A percentile compares a stretch with the other conserved stretches of the same genome.
phyloP scores from a whole-genome alignment of 2,888 invertebrate genomes.

The Rhimphoctona megacephalus region DNA sequence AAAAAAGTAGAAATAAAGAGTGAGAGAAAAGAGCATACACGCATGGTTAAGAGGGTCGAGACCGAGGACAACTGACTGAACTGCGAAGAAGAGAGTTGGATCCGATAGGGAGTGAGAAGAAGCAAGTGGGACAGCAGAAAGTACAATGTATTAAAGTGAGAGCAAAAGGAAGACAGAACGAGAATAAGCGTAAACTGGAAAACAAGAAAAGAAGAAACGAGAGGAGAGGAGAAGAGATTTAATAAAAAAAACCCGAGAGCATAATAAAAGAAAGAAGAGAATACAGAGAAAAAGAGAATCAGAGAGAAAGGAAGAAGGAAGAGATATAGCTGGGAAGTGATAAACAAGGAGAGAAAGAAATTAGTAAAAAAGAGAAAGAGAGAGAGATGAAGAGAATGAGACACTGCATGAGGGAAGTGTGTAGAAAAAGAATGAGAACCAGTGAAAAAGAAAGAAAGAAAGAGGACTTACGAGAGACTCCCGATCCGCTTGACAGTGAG shows the following conservation, averaged over 20 bases:
- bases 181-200: slow-evolving; percentile 31
- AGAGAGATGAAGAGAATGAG: slow-evolving; percentile 16
- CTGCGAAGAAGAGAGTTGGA: slow-evolving; percentile 36
- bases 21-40: slow-evolving; percentile 39
- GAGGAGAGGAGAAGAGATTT: not conserved
- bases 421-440: slow-evolving; percentile 11
- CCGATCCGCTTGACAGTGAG: slow-evolving; percentile 81
- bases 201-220: slow-evolving; percentile 9
- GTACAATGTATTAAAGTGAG: slow-evolving; percentile 44
- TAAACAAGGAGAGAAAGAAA: slow-evolving; percentile 34
- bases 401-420: slow-evolving; percentile 1
- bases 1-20: not conserved
- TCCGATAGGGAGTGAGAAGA: slow-evolving; percentile 42
- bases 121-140: slow-evolving; percentile 27
- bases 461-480: slow-evolving; percentile 80
- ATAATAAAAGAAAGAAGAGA: not conserved
- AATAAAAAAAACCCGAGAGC: not conserved
- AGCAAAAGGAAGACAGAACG: slow-evolving; percentile 39
- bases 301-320: not conserved
- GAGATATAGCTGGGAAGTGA: slow-evolving; percentile 2
- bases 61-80: slow-evolving; percentile 59
- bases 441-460: slow-evolving; percentile 39
- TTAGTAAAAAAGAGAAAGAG: slow-evolving; percentile 6
- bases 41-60: slow-evolving; percentile 32
- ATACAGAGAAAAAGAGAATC: not conserved